Evolutionary conservation across 2,113 vertebrate species (phyloP), one percentile per base, ranked within the genome.

Genomic region (Sturnus vulgaris): DNA sequence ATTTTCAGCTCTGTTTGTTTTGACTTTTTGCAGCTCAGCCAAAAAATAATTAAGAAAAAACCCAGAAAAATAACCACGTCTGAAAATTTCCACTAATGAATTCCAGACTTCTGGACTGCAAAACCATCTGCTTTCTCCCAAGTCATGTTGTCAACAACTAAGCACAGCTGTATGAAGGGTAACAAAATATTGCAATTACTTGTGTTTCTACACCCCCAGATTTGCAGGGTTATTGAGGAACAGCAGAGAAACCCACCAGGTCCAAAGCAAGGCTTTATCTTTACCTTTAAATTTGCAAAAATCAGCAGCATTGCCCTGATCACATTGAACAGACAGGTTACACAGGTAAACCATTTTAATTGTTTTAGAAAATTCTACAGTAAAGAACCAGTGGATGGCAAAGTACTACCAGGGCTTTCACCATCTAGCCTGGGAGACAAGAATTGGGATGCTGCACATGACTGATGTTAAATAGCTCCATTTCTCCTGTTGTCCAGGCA

Each of bases 31-130:
- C 64, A 96, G 88, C 85, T 89, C 88, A 92, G 84, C 70, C 66
- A 95, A 94, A 82, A 73, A 84, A 93, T 66, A 55, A 86, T 77
- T 59, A 1, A 60, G 52, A n/a, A 42, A 5, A 68, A 42, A 27
- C 50, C 42, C 73, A 82, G 40, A 28, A 40, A 57, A n/a, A n/a
- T 85, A 96, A 84, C 90, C 78, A 86, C 18, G 53, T 73, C 92
- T 91, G 70, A 97, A 97, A 69, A 94, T 94, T 87, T 96, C 94
- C 83, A 78, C 64, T 97, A 96, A 97, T 97, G 94, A 97, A 96
- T 97, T 97, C 97, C 96, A 97, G 96, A 97, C n/a, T 63, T 87
- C 59, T 56, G 64, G 95, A 90, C 68, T 94, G 83, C 75, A 89
- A 93, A 95, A 53, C 37, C 86, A 95, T 80, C 82, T 91, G 90